Percentiles rank a stretch among this genome's conserved stretches.
phyloP scores from a whole-genome alignment of 1,140 invertebrate genomes.

The Eurosta solidaginis region DNA sequence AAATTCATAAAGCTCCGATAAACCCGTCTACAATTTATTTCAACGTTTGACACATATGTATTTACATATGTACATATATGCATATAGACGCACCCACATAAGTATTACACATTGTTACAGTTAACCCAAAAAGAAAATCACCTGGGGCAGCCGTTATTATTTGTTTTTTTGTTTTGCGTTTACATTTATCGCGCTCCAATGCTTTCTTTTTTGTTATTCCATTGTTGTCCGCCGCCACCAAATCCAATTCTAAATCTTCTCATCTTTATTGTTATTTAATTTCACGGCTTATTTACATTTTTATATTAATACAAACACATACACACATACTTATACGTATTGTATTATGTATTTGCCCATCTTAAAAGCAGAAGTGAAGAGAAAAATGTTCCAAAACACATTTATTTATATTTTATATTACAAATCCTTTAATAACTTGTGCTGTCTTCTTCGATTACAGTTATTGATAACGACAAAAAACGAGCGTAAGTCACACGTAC shows the following conservation, averaged over 20 bases:
- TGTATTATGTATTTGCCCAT: no score
- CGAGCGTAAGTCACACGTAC: neutral
- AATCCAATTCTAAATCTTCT: neutral
- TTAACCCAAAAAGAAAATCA: no score
- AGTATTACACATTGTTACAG: no score
- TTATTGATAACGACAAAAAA: neutral
- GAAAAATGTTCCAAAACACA: neutral
- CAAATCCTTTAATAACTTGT: constrained; percentile 22
- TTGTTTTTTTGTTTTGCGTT: no score
- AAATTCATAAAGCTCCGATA: no score
- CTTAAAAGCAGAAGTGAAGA: neutral
- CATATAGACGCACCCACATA: no score
- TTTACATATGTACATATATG: no score
- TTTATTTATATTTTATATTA: constrained; percentile 10
- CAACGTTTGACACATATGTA: no score
- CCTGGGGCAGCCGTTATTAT: no score
- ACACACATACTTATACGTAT: neutral
- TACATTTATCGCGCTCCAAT: no score
- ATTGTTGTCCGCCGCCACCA: neutral
- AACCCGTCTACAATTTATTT: no score
- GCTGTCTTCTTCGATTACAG: neutral
- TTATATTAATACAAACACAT: neutral
- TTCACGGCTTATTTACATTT: neutral
- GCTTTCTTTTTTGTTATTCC: neutral
- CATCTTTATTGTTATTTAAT: constrained; percentile 7